phyloP scores from a whole-genome alignment of 2,888 invertebrate species.

The Dolomedes plantarius region DNA sequence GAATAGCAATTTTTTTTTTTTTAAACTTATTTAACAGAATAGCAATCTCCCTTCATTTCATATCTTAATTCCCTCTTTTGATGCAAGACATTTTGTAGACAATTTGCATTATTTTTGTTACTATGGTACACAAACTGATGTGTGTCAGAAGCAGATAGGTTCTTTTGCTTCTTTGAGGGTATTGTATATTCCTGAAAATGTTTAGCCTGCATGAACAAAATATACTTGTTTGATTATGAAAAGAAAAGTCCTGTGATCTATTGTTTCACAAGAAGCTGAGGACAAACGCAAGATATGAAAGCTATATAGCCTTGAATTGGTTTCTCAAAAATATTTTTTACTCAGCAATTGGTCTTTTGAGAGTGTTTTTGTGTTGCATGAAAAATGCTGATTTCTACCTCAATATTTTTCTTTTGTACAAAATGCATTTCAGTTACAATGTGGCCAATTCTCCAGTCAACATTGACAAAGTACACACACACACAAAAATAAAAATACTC shows the following conservation, averaged over 20 bases:
- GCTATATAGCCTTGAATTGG: conserved; percentile 50
- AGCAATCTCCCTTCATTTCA: no score
- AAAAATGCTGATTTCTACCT: conserved; percentile 70
- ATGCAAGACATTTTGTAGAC: no score
- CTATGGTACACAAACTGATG: no score
- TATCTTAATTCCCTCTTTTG: no score
- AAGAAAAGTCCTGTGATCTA: conserved; percentile 19
- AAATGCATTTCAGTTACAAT: conserved; percentile 62
- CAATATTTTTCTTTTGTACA: conserved; percentile 68
- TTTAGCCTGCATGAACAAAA: conserved; percentile 15
- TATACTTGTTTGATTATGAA: background rate
- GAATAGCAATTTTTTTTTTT: no score
- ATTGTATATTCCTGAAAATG: conserved; percentile 36
- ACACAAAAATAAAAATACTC: conserved; percentile 4
- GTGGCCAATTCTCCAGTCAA: conserved; percentile 59
- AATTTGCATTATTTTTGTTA: no score
- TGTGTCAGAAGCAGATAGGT: no score
- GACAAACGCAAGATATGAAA: conserved; percentile 17
- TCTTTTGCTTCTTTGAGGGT: no score
- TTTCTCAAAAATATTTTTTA: conserved; percentile 65
- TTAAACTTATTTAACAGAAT: no score
- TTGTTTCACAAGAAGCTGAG: conserved; percentile 5
- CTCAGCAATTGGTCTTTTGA: conserved; percentile 39
- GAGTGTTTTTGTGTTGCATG: conserved; percentile 63
- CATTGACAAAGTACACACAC: conserved; percentile 44